Base-by-base conservation (phyloP, 2,113 vertebrate genomes). In the Callionymus lyra region DNA sequence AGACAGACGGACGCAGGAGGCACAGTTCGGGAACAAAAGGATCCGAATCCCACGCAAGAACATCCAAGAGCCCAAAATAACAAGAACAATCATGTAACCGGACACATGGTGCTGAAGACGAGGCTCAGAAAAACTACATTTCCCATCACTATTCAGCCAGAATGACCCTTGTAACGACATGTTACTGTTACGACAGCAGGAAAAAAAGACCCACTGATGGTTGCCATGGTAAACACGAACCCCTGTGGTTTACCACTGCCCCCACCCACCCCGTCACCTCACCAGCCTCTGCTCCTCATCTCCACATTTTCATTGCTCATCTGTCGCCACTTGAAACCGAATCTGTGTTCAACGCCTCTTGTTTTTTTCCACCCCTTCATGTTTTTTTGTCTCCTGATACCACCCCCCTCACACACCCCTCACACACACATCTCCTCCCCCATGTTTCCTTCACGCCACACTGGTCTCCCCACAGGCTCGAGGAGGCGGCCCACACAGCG, bases 201-300 rank as follows among this genome's bases (percentile, higher is more conserved):
- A 56, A 64, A 63, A 64, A 63, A 70, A 63, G 65, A 48, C 53
- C 58, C 51, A 34, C n/a, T 38, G 37, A 64, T 63, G 73, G 76
- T 81, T 81, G 70, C 74, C 66, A 81, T 83, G 72, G 76, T 59
- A 62, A 76, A 63, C 62, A 60, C 56, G 31, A 31, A 50, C 62
- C 74, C 60, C 58, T 63, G 61, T 58, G 1, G 56, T 12, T 48
- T 54, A 48, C 44, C 50, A 43, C 40, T 52, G 16, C 16, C 19
- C 50, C 43, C 42, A 38, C 56, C 38, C 58, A 61, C 56, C 47
- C 34, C 49, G 43, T 38, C 50, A 14, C 51, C 19, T 18, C 9
- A 3, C 17, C 18, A 36, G 39, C 51, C 40, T 39, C 41, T 41
- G 36, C 38, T 54, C 10, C 13, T 45, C 16, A 21, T 38, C 18